Evolutionary conservation across 2,888 invertebrate genomes (phyloP), one percentile per base, ranked within the genome.

Genomic region (Brenthis hecate): DNA sequence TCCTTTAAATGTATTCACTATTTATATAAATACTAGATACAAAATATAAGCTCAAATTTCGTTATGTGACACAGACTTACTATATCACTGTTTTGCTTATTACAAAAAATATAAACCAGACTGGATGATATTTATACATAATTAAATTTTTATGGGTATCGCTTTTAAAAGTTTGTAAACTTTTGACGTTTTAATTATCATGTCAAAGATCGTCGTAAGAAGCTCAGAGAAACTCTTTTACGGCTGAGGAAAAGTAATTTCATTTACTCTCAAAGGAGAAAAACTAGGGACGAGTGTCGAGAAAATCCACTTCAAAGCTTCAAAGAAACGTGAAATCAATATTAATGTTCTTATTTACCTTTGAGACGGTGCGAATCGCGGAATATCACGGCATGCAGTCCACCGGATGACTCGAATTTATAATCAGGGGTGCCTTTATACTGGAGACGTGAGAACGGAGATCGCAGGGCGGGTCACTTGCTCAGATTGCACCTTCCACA

Each of bases 321-420:
- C 87, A 87, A 87, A 87, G 90, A 83, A 85, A 81, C 82, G 78
- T 82, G 84, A 83, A 85, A 90, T 92, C 90, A 91, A 91, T 91
- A 91, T 91, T 92, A 88, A 92, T 89, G 86, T 81, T 81, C 86
- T 87, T 90, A 88, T 91, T 89, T 89, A 87, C 87, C 85, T 89
- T 91, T 91, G 89, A 89, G 85, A 81, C 79, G 81, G 79, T 77
- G 78, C 76, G 75, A 76, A 78, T 78, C 77, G 80, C 79, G 86
- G 80, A 83, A 81, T 81, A 83, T 79, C 81, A 81, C 72, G 82
- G 84, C 82, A 79, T 80, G 79, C 81, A 79, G 79, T 78, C 83
- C 85, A 82, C 80, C 84, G 87, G 87, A 85, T 86, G 88, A 84
- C 83, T 84, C 80, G 88, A 86, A 90, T 89, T 88, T 84, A 87